These are phyloP conservation scores for Ranitomeya variabilis DNA, from an alignment of 2,113 vertebrate species.

Conservation along the genomic window DNA sequence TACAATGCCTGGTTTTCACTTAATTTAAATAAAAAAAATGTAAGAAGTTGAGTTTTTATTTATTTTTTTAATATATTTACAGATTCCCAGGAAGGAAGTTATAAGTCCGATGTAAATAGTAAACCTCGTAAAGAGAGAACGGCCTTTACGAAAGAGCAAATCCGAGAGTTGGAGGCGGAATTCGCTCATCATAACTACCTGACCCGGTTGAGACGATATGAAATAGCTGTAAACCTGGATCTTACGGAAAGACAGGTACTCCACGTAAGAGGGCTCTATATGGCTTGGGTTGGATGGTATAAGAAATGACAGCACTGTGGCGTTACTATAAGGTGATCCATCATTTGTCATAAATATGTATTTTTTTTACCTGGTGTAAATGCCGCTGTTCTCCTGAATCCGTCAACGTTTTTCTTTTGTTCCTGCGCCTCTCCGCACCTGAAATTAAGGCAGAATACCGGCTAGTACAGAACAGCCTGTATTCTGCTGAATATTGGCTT, in stretches of 20 bases:
- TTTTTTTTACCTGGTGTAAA: no score
- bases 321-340: no score
- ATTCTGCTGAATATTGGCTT: no score
- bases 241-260: conserved; percentile 98
- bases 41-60: conserved; percentile 31
- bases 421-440: no score
- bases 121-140: conserved; percentile 98
- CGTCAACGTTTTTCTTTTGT: no score
- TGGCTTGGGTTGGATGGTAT: not conserved
- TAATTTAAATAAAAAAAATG: not conserved
- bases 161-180: conserved; percentile 96
- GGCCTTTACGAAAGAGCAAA: conserved; percentile 98
- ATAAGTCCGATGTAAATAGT: conserved; percentile 94
- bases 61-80: conserved; percentile 67
- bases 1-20: not conserved
- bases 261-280: not conserved
- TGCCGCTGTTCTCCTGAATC: no score
- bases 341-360: no score
- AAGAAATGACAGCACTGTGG: not conserved
- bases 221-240: conserved; percentile 97
- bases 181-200: conserved; percentile 99
- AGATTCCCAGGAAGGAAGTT: conserved; percentile 97
- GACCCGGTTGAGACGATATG: conserved; percentile 93
- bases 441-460: no score
- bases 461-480: no score